phyloP scores from a whole-genome alignment of 2,888 invertebrate species.

The Megastigmus dorsalis region DNA sequence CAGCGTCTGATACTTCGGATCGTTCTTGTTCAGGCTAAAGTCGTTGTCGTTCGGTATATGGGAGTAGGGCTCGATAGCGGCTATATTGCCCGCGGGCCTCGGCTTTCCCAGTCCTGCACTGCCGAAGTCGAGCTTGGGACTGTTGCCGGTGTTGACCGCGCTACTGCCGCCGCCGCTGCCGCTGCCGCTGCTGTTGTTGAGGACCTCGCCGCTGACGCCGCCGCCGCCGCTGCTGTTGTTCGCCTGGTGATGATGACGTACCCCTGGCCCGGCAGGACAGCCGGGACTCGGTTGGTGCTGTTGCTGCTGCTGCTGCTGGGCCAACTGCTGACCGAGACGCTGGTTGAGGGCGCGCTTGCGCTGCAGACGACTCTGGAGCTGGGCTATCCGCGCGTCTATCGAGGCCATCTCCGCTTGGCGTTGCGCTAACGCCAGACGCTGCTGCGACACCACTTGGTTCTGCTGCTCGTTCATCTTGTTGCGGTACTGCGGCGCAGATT shows the following conservation, averaged over 20 bases:
- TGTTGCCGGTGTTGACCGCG: slow-evolving; percentile 7
- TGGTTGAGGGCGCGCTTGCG: slow-evolving; percentile 91
- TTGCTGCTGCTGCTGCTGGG: slow-evolving; percentile 69
- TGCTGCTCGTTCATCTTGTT: slow-evolving; percentile 97
- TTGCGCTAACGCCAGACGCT: slow-evolving; percentile 90
- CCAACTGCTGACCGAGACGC: slow-evolving; percentile 80
- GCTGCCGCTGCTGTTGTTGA: slow-evolving; percentile 60
- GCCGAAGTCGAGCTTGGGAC: slow-evolving; percentile 66
- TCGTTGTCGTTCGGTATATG: slow-evolving; percentile 85
- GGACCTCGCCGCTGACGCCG: neutral
- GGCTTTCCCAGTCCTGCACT: slow-evolving; percentile 64
- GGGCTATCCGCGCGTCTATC: slow-evolving; percentile 94
- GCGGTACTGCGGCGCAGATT: slow-evolving; percentile 85
- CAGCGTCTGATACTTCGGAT: slow-evolving; percentile 93
- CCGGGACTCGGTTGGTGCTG: no score
- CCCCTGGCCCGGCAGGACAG: no score
- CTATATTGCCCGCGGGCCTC: slow-evolving; percentile 85
- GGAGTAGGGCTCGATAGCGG: slow-evolving; percentile 91
- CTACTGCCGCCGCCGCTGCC: neutral
- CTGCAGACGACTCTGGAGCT: slow-evolving; percentile 92
- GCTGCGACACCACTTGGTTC: slow-evolving; percentile 91
- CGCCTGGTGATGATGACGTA: no score
- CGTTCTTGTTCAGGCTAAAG: slow-evolving; percentile 87
- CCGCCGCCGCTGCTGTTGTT: slow-evolving; percentile 62
- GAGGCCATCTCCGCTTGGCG: slow-evolving; percentile 93